phyloP scores from a whole-genome alignment of 2,113 vertebrate genomes.

The Anhinga anhinga region DNA sequence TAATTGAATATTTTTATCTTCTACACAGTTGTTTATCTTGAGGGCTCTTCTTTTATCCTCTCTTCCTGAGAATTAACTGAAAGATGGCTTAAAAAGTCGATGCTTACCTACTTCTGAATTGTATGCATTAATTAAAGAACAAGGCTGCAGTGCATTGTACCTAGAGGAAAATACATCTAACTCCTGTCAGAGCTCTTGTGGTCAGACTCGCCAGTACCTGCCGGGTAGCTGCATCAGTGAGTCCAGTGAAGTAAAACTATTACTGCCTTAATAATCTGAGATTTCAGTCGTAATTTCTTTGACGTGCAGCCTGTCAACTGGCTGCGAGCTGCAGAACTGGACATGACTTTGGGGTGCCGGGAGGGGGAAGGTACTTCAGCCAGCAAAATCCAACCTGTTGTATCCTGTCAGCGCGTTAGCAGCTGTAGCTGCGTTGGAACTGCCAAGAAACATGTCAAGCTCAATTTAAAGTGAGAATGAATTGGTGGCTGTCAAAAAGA shows the following conservation, averaged over 20 bases:
- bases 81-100: neutral
- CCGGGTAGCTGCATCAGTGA: slow-evolving; percentile 25
- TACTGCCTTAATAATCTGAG: slow-evolving; percentile 52
- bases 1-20: slow-evolving; percentile 40
- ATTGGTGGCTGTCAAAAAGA: neutral
- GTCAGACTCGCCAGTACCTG: neutral
- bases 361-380: neutral
- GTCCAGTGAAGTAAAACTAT: slow-evolving; percentile 32
- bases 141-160: neutral
- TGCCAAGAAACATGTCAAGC: neutral
- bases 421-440: neutral
- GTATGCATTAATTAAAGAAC: neutral
- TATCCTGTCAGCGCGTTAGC: neutral
- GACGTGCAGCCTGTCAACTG: neutral
- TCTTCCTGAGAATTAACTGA: neutral
- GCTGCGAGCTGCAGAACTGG: neutral
- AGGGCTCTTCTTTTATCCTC: neutral
- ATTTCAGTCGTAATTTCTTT: neutral
- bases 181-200: neutral
- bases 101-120: neutral
- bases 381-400: neutral
- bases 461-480: neutral
- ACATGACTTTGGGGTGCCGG: neutral
- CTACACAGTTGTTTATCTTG: neutral
- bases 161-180: neutral